These are phyloP conservation scores for Syngnathoides biaculeatus DNA, from an alignment of 2,113 vertebrate species.

Conservation along the genomic window DNA sequence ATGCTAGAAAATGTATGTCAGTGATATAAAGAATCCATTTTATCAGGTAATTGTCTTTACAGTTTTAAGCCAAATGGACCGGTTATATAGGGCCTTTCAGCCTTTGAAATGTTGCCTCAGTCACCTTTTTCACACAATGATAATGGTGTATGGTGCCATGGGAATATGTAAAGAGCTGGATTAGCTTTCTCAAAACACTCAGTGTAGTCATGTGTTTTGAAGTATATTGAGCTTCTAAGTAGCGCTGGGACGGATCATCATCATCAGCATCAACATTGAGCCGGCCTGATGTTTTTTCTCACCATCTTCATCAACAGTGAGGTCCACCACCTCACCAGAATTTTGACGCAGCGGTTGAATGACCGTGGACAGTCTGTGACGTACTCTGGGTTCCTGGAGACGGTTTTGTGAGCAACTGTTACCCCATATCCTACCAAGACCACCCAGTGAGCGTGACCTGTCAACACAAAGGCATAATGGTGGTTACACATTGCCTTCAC, in stretches of 20 bases:
- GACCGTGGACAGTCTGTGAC: constrained; percentile 90
- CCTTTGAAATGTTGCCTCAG: not conserved
- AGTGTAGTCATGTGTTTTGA: not conserved
- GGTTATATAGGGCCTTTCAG: not conserved
- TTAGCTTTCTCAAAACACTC: not conserved
- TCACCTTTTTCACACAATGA: not conserved
- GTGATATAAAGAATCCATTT: not conserved
- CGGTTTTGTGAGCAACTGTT: constrained; percentile 84
- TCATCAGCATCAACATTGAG: not conserved
- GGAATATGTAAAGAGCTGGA: not conserved
- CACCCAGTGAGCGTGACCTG: constrained; percentile 87
- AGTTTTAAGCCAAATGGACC: not conserved
- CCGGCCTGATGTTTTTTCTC: constrained; percentile 28
- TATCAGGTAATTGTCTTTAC: not conserved
- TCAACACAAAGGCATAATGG: constrained; percentile 31
- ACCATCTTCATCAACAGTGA: constrained; percentile 98
- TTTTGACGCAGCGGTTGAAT: constrained; percentile 94
- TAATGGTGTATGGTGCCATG: not conserved
- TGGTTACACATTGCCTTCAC: constrained; percentile 8
- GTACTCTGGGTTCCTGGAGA: constrained; percentile 82
- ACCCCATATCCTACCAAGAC: constrained; percentile 85
- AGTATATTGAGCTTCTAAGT: not conserved
- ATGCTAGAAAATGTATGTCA: not conserved
- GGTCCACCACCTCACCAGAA: constrained; percentile 93
- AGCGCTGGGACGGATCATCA: not conserved